Evolutionary conservation across 1,140 invertebrate species (phyloP).

Genomic region (Holotrichia oblita): DNA sequence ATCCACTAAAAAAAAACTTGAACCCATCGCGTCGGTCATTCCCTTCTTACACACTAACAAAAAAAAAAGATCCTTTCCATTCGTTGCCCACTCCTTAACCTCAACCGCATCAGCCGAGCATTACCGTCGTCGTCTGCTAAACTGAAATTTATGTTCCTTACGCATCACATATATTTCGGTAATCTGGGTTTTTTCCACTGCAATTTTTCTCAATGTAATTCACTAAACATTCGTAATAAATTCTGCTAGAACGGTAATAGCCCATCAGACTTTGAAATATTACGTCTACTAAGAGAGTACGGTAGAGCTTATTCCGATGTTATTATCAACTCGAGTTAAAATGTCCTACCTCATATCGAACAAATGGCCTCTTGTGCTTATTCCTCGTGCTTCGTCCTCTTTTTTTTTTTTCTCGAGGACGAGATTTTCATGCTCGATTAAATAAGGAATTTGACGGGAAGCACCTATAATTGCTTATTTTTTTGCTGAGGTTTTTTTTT

Average conservation of each 20-base stretch:
- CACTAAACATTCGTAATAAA: conserved; percentile 34
- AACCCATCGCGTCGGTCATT: too few relatives aligned
- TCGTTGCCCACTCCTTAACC: background rate
- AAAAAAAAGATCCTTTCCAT: background rate
- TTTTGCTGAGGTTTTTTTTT: too few relatives aligned
- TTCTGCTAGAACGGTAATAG: conserved; percentile 25
- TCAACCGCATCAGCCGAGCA: background rate
- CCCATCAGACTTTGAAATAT: background rate
- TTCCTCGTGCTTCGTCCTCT: too few relatives aligned
- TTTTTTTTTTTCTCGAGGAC: too few relatives aligned
- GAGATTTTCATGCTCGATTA: too few relatives aligned
- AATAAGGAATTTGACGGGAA: too few relatives aligned
- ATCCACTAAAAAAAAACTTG: too few relatives aligned
- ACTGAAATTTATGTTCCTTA: conserved; percentile 28
- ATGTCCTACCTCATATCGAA: background rate
- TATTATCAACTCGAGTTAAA: conserved; percentile 3
- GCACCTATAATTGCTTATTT: too few relatives aligned
- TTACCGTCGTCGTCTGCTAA: conserved; percentile 10
- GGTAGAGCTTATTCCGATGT: background rate
- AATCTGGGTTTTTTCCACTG: conserved; percentile 25
- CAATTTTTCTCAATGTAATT: conserved; percentile 36
- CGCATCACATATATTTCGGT: conserved; percentile 33
- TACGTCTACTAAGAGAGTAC: conserved; percentile 11
- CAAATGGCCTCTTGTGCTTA: too few relatives aligned
- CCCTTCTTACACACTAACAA: too few relatives aligned